Conservation (phyloP, 1,140 invertebrate species). For the Diachasmimorpha longicaudata region DNA sequence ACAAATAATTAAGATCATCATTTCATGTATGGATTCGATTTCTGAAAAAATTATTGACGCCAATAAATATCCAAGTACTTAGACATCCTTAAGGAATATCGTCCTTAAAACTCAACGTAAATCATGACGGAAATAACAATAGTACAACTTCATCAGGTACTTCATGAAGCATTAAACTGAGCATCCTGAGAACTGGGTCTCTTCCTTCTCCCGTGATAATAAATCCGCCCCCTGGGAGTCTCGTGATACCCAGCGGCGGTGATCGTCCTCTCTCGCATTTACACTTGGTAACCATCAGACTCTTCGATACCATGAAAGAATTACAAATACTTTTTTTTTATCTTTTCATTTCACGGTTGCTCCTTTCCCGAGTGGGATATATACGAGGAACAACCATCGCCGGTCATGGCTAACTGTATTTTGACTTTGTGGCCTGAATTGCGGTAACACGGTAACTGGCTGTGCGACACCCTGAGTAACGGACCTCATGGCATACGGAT, state of each 20-base stretch:
- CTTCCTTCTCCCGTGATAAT: neutral
- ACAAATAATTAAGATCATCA: no score
- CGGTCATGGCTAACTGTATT: slow-evolving; percentile 61
- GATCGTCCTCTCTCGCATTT: neutral
- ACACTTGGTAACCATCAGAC: neutral
- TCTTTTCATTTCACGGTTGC: slow-evolving; percentile 29
- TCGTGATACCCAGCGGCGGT: neutral
- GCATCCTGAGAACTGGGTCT: neutral
- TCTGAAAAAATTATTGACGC: no score
- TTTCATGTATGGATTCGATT: no score
- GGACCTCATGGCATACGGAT: slow-evolving; percentile 44
- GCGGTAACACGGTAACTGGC: slow-evolving; percentile 64
- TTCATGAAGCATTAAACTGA: neutral
- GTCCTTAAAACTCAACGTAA: neutral
- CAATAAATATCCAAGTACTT: no score
- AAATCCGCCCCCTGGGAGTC: neutral
- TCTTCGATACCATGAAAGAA: slow-evolving; percentile 21
- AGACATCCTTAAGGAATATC: no score
- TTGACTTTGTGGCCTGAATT: slow-evolving; percentile 66
- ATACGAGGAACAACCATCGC: slow-evolving; percentile 19
- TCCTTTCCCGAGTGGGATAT: slow-evolving; percentile 18
- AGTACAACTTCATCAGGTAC: neutral
- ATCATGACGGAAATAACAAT: neutral
- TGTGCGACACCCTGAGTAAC: slow-evolving; percentile 60
- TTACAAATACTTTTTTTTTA: slow-evolving; percentile 27